Base-by-base conservation (phyloP, 2,113 vertebrate species). In the Pterocles burchelli region DNA sequence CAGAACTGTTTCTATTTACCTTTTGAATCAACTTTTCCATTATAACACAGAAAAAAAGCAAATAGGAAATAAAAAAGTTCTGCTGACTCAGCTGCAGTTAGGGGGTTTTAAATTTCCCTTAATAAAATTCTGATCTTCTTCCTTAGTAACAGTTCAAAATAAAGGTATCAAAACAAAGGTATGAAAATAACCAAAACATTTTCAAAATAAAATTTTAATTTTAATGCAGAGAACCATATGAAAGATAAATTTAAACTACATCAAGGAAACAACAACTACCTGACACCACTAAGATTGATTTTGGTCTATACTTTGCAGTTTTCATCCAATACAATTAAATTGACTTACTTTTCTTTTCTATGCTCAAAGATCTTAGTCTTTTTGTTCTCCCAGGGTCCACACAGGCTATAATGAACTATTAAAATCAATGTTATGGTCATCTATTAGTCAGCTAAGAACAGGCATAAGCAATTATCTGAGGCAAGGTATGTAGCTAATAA, bases 361-460 rank as follows among this genome's bases (percentile, higher is more conserved):
- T 70, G 17, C 52, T 74, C 19, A 77, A 80, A 89, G 63, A 65
- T 43, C 10, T 63, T 14, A 24, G 34, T 18, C 21, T 81, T 91
- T 94, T 73, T 55, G 49, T 45, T 78, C 76, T 93, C 75, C 45
- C 36, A 90, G 33, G 29, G 55, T 90, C 55, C 38, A 67, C 33
- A 41, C 17, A 58, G 26, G 17, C 28, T 63, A 36, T 59, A 90
- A 96, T 41, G 29, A 59, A 45, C 51, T 88, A 84, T 84, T 83
- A 80, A 88, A 88, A 93, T 91, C 92, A 92, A 93, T 77, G 65
- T 68, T 91, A 70, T 0, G 0, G 52, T 84, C 74, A 88, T 54
- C 45, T 93, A 77, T 88, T 95, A 88, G 63, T 77, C 51, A 81
- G 52, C 52, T 94, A 61, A 79, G 85, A 95, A 88, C 26, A 88